Percentiles rank a stretch among this genome's conserved stretches.
These are phyloP conservation scores for Lithophane socia DNA, from an alignment of 2,888 invertebrate species.

Conservation along the genomic window DNA sequence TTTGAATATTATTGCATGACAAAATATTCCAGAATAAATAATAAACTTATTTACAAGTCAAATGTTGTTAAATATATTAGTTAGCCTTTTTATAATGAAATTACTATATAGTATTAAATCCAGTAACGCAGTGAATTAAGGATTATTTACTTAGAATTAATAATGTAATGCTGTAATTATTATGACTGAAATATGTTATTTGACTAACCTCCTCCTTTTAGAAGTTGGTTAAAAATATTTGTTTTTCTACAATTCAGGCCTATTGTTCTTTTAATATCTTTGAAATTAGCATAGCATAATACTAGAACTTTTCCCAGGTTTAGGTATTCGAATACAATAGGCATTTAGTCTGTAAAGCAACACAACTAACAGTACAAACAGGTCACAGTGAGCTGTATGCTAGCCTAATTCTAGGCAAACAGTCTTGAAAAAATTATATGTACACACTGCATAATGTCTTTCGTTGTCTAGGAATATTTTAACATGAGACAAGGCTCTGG, in stretches of 20 bases:
- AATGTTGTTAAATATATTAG: background rate
- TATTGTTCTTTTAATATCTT: background rate
- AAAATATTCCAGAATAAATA: background rate
- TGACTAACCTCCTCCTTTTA: too few species aligned
- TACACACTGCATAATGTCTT: background rate
- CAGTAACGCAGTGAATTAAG: background rate
- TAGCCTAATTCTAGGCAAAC: background rate
- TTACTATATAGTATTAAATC: background rate
- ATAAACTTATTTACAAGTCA: background rate
- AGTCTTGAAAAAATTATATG: background rate
- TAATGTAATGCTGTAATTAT: background rate
- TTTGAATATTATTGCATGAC: background rate
- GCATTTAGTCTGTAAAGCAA: background rate
- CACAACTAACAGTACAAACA: conserved; percentile 32
- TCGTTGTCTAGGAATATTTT: conserved; percentile 12
- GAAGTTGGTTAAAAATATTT: background rate
- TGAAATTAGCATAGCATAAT: background rate
- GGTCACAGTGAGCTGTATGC: background rate
- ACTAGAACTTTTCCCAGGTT: background rate
- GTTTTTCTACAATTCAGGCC: conserved; percentile 3
- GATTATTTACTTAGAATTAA: background rate
- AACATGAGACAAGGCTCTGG: background rate
- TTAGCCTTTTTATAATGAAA: background rate
- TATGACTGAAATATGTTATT: background rate
- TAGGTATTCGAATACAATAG: conserved; percentile 20